These are phyloP conservation scores for Limonius californicus DNA, from an alignment of 1,140 invertebrate species.

Conservation along the genomic window DNA sequence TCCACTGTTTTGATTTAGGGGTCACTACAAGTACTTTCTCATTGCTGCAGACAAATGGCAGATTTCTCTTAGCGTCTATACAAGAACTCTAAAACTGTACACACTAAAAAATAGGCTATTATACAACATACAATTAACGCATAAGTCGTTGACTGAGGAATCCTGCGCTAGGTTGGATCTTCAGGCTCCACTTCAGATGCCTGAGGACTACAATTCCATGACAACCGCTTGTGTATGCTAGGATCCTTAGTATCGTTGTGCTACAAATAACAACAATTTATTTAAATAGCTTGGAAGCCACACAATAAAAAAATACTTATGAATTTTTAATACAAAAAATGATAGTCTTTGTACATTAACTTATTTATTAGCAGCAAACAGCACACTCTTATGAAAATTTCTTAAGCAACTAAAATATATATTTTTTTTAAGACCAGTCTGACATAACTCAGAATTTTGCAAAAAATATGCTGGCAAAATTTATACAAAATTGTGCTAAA, in stretches of 20 bases:
- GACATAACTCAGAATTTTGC: too few relatives aligned
- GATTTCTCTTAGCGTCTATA: conserved; percentile 25
- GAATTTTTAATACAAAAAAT: not conserved
- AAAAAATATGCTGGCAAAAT: too few relatives aligned
- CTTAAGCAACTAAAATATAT: too few relatives aligned
- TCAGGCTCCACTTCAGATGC: conserved; percentile 18
- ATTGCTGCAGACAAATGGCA: conserved; percentile 4
- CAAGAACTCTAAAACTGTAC: conserved; percentile 37
- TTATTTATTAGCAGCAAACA: too few relatives aligned
- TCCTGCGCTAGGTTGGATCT: conserved; percentile 42
- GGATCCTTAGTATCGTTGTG: conserved; percentile 54
- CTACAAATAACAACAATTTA: conserved; percentile 37
- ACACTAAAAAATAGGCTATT: conserved; percentile 34
- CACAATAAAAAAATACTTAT: too few relatives aligned
- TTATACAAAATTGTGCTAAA: too few relatives aligned
- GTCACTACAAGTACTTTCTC: conserved; percentile 7
- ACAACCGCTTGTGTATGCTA: conserved; percentile 62
- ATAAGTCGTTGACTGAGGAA: conserved; percentile 24
- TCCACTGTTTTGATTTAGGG: not conserved
- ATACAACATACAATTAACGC: conserved; percentile 26
- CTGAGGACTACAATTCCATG: conserved; percentile 58
- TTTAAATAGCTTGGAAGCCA: not conserved
- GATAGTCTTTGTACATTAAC: too few relatives aligned
- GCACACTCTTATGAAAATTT: too few relatives aligned
- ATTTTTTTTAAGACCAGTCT: too few relatives aligned